phyloP scores from a whole-genome alignment of 1,140 invertebrate genomes.

The Wasmannia auropunctata region DNA sequence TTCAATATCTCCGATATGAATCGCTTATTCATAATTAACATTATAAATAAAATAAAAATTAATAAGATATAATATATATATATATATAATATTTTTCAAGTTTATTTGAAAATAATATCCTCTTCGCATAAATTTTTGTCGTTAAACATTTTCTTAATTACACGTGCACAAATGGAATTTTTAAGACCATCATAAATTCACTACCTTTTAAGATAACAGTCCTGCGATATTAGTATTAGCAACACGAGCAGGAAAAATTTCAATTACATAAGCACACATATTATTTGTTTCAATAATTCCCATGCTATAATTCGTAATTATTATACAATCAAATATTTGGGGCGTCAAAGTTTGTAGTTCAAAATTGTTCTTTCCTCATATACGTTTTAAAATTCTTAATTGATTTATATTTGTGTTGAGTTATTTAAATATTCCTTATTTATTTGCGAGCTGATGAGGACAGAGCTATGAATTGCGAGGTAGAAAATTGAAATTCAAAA shows the following conservation, averaged over 20 bases:
- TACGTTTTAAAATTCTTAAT: neutral
- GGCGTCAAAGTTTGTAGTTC: neutral
- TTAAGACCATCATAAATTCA: neutral
- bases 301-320: neutral
- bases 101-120: neutral
- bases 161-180: neutral
- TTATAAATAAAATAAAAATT: neutral
- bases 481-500: neutral
- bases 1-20: neutral
- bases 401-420: neutral
- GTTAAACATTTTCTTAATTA: neutral
- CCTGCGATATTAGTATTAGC: neutral
- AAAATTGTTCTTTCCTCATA: neutral
- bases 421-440: neutral
- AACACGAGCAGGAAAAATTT: neutral
- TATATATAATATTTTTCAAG: neutral
- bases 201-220: constrained; percentile 12
- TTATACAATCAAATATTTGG: neutral
- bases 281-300: neutral
- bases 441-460: neutral
- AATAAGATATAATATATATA: neutral
- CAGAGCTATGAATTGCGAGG: neutral
- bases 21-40: constrained; percentile 1
- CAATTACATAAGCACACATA: neutral
- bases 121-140: neutral